Percentiles rank a stretch among this genome's conserved stretches.
Conservation (phyloP, 2,797 vertebrate genomes). For the Borostomias antarcticus region DNA sequence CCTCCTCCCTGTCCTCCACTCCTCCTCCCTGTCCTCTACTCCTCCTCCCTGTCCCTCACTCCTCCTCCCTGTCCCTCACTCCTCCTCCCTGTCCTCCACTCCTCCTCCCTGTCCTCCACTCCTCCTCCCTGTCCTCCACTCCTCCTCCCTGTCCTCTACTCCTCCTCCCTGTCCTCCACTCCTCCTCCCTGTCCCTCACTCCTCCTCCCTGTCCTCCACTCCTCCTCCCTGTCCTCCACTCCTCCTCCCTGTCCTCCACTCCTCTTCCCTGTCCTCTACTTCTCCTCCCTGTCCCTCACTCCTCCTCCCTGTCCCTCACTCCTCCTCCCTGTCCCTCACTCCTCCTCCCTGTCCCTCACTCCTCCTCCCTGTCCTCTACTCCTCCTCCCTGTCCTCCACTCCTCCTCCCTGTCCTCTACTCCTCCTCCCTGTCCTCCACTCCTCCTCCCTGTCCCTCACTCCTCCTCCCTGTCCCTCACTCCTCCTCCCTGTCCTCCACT, state of each 20-base stretch:
- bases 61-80: too few relatives aligned
- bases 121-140: too few relatives aligned
- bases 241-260: slow-evolving; percentile 2
- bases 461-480: too few relatives aligned
- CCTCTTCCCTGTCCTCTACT: background rate
- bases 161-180: too few relatives aligned
- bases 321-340: slow-evolving; percentile 8
- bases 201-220: too few relatives aligned
- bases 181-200: too few relatives aligned
- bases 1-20: background rate
- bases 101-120: background rate
- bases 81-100: background rate
- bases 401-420: background rate
- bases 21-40: background rate
- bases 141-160: too few relatives aligned
- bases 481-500: background rate
- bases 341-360: background rate
- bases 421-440: slow-evolving; percentile 23
- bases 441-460: too few relatives aligned
- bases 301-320: background rate
- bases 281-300: background rate
- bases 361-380: background rate
- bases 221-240: too few relatives aligned
- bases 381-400: background rate
- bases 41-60: too few relatives aligned